These are phyloP conservation scores for Xenopus borealis DNA, from an alignment of 2,113 vertebrate genomes.

Conservation along the genomic window DNA sequence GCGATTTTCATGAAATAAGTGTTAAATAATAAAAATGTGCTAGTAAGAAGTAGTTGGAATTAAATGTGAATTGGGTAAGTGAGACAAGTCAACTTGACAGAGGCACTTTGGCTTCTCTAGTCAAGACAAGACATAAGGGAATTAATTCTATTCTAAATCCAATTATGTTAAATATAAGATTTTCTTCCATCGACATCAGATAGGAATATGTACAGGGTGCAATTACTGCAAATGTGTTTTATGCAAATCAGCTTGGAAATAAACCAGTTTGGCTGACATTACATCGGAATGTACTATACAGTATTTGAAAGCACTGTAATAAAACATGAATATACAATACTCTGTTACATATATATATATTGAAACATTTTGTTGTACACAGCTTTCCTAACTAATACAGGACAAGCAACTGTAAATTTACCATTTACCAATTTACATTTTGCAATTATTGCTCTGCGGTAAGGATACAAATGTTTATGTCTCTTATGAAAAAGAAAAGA, in stretches of 20 bases:
- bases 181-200: constrained; percentile 24
- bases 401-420: too few species aligned
- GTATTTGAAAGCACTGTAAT: background rate
- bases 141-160: constrained; percentile 25
- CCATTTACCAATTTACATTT: too few species aligned
- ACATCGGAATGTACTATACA: background rate
- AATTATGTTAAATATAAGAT: constrained; percentile 33
- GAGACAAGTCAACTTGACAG: constrained; percentile 7
- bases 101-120: constrained; percentile 22
- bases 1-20: background rate
- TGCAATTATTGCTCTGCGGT: too few species aligned
- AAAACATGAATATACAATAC: background rate
- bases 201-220: constrained; percentile 20
- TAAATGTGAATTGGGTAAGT: constrained; percentile 21
- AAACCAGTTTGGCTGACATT: constrained; percentile 28
- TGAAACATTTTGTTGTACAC: too few species aligned
- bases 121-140: constrained; percentile 16
- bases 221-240: constrained; percentile 33
- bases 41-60: background rate
- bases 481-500: too few species aligned
- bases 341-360: too few species aligned
- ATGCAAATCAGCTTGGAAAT: constrained; percentile 28
- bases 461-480: too few species aligned
- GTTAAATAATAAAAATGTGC: background rate
- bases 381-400: too few species aligned